Percentiles rank a stretch among this genome's conserved stretches.
phyloP scores from a whole-genome alignment of 2,888 invertebrate species.

The Diaphora mendica region DNA sequence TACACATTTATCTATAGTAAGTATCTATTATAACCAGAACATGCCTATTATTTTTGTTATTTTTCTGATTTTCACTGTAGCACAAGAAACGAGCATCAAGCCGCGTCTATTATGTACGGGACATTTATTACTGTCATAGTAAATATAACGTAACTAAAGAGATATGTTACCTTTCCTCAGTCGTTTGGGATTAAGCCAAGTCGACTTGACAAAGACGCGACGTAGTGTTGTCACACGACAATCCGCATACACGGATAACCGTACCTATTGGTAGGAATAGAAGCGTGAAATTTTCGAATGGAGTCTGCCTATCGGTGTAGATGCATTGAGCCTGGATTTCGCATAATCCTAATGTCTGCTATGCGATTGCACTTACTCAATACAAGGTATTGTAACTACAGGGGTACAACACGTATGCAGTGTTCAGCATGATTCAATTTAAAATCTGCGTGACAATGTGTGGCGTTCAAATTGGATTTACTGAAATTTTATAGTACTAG shows the following conservation, averaged over 20 bases:
- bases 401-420: neutral
- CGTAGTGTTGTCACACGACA: slow-evolving; percentile 66
- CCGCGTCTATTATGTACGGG: slow-evolving; percentile 39
- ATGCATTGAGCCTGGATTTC: slow-evolving; percentile 21
- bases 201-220: slow-evolving; percentile 72
- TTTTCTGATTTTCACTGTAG: slow-evolving; percentile 49
- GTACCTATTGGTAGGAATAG: slow-evolving; percentile 58
- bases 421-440: slow-evolving; percentile 3
- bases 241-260: slow-evolving; percentile 62
- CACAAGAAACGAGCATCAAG: slow-evolving; percentile 48
- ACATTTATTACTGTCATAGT: slow-evolving; percentile 71
- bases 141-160: slow-evolving; percentile 75
- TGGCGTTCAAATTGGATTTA: slow-evolving; percentile 24
- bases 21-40: slow-evolving; percentile 30
- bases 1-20: neutral
- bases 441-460: slow-evolving; percentile 20
- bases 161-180: slow-evolving; percentile 75
- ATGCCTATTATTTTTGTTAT: slow-evolving; percentile 39
- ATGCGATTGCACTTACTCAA: slow-evolving; percentile 23
- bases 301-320: slow-evolving; percentile 38
- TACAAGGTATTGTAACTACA: neutral
- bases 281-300: slow-evolving; percentile 64
- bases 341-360: slow-evolving; percentile 15
- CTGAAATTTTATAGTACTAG: slow-evolving; percentile 28
- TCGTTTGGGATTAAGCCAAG: slow-evolving; percentile 80